Percentiles rank a stretch among this genome's conserved stretches.
Conservation (phyloP, 2,113 vertebrate species). For the Octodon degus region DNA sequence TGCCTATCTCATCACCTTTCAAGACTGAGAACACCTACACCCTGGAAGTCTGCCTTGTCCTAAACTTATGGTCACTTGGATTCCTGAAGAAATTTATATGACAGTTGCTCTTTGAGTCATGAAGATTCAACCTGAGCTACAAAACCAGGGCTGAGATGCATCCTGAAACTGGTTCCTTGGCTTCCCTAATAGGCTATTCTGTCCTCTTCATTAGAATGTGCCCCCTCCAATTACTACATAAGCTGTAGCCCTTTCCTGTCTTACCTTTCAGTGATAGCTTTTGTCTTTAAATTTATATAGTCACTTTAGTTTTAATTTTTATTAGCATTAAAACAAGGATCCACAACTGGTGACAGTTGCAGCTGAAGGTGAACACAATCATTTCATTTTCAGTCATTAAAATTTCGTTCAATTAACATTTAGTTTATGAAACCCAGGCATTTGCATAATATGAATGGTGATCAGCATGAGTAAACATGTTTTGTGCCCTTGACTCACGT, state of each 20-base stretch:
- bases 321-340: not conserved
- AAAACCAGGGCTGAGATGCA: not conserved
- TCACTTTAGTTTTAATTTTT: not conserved
- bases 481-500: not conserved
- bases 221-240: not conserved
- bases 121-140: not conserved
- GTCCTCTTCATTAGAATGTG: not conserved
- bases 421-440: not conserved
- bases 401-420: constrained; percentile 26
- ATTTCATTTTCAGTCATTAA: constrained; percentile 43
- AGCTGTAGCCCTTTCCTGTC: not conserved
- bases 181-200: not conserved
- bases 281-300: not conserved
- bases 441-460: constrained; percentile 17
- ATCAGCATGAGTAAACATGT: constrained; percentile 1
- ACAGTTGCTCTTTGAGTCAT: not conserved
- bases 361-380: not conserved
- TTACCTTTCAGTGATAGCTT: not conserved
- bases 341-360: not conserved
- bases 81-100: not conserved
- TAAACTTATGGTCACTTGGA: not conserved
- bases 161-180: not conserved
- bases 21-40: not conserved
- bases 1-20: not conserved
- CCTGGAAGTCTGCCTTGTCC: not conserved